Conservation (phyloP, 2,888 invertebrate species). For the Teinopalpus imperialis region DNA sequence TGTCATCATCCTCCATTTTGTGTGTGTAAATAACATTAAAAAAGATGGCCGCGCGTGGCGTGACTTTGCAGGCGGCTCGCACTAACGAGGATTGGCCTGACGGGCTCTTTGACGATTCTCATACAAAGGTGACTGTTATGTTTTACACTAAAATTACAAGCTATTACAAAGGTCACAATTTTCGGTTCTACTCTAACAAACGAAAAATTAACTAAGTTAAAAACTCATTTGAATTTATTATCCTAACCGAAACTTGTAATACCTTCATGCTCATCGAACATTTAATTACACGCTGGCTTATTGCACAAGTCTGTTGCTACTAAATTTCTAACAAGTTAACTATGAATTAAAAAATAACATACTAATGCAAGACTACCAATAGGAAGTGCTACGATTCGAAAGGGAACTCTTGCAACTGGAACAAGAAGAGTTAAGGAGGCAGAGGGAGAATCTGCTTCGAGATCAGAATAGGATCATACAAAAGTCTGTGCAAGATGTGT, state of each 20-base stretch:
- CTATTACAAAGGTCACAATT: neutral
- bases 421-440: slow-evolving; percentile 88
- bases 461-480: slow-evolving; percentile 84
- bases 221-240: no score
- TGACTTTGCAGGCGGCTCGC: slow-evolving; percentile 64
- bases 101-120: slow-evolving; percentile 72
- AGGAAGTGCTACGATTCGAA: slow-evolving; percentile 90
- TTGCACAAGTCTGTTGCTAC: slow-evolving; percentile 34
- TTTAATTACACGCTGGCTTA: slow-evolving; percentile 43
- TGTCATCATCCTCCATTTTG: slow-evolving; percentile 48
- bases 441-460: slow-evolving; percentile 86
- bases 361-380: slow-evolving; percentile 33
- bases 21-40: slow-evolving; percentile 71
- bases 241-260: slow-evolving; percentile 18
- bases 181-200: neutral
- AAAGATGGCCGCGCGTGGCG: slow-evolving; percentile 62
- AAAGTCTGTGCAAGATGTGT: slow-evolving; percentile 85
- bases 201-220: neutral
- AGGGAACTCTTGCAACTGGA: slow-evolving; percentile 89
- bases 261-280: slow-evolving; percentile 4
- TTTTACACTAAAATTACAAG: slow-evolving; percentile 31
- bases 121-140: slow-evolving; percentile 71
- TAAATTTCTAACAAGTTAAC: slow-evolving; percentile 21
- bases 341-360: slow-evolving; percentile 16
- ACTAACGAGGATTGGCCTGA: slow-evolving; percentile 74